Base-by-base conservation (phyloP, 2,797 vertebrate genomes). In the Jordanella pulchra region DNA sequence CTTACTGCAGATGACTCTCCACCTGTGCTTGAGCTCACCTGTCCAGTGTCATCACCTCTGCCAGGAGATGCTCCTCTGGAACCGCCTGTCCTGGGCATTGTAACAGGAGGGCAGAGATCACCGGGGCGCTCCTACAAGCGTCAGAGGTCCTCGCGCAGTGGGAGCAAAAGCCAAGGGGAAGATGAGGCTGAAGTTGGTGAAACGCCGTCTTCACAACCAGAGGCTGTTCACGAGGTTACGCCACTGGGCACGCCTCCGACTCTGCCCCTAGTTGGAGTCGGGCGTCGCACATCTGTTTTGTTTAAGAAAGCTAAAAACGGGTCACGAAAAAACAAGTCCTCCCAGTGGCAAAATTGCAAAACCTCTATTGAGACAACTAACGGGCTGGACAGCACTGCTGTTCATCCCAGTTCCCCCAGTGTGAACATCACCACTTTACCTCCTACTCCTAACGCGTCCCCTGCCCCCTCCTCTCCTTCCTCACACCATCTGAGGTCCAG, bases 261-360 rank as follows among this genome's bases (percentile, higher is more conserved):
- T 54, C 90, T 71, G 65, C 91, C 63, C 74, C 89, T 90, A 84
- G 91, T 86, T 0, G 95, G 94, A 0, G 96, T 97, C 23, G 97
- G 97, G 50, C 95, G 96, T 5, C 95, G 96, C 64, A 97, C 97
- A 0, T 96, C 97, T 0, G 90, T 98, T 66, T 93, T 98, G 58
- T 98, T 98, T 78, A 98, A 95, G 89, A 99, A 99, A 87, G 96
- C 97, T 45, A 98, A 96, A 91, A 98, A 97, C 0, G 97, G 97
- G 14, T 91, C 93, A 25, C 94, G 97, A 7, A 95, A 94, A 75
- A 93, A 84, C 67, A 94, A 94, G 61, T 93, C 94, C 1, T 79
- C 92, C 4, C 81, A 92, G 0, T 82, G 94, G 78, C 95, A 95
- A 78, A 96, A 96, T 0, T 92, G 94, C 30, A 95, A 94, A 85